Evolutionary conservation across 2,888 invertebrate genomes (phyloP), one percentile per base, ranked within the genome.

Genomic region (Ferdinandea cuprea): DNA sequence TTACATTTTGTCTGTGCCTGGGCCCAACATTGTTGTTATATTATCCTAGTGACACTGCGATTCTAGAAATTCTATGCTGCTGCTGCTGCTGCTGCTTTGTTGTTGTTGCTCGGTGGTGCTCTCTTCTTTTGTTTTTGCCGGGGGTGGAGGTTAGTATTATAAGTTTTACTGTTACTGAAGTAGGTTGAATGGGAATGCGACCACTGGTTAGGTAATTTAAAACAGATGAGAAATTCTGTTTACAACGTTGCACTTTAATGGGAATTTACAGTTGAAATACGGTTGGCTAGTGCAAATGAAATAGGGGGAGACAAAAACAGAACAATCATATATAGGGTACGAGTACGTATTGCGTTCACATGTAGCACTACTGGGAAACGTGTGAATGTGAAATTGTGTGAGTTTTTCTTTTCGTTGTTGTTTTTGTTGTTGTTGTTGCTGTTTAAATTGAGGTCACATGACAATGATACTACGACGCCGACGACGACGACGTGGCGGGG

Each of bases 221-320:
- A 78, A 71, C 78, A 78, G 78, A 78, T 78, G 78, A 78, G 78
- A 58, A 78, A 71, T 71, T 78, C 78, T 71, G 71, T 78, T 78
- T 78, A 78, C 78, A 78, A 77, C 77, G 77, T 69, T 69, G 69
- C 77, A 69, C 78, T 78, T 78, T 78, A 78, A 78, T 78, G 71
- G 71, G 50, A 71, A 78, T 71, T 78, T 71, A 71, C 63, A 71
- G 71, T 71, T 78, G 78, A 78, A 78, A 78, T 78, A 65, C 71
- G 77, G 61, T 40, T 48, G 56, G 52, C 40, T 52, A 59, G 69
- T 76, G 74, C 68, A 77, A 77, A 48, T 77, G 56, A 71, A 63
- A 69, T 58, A n/a, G 63, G 40, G 30, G 40, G 9, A 56, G 32
- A 59, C 25, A 46, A 32, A 9, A 32, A n/a, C 15, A 11, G 76